Base-by-base conservation (phyloP, 2,797 vertebrate genomes). In the Trachops cirrhosus region DNA sequence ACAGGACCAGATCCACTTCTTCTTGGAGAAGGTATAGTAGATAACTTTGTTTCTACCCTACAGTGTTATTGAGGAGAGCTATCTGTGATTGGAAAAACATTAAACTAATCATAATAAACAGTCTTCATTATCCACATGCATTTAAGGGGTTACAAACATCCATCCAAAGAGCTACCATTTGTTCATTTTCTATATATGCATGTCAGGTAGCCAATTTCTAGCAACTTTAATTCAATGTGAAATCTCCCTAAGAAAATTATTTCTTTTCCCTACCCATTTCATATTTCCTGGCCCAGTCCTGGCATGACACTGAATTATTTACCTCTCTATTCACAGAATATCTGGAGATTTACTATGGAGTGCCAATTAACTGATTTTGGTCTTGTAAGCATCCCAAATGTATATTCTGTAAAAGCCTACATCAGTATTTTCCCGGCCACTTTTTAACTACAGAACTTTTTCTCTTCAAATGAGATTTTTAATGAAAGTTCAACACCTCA, bases 1-100 rank as follows among this genome's bases (percentile, higher is more conserved):
- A 98, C 98, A n/a, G 99, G 99, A 97, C 98, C 99, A 93, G 99
- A 99, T 97, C 99, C 99, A 5, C 98, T 98, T 96, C 98, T 98
- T 71, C 52, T 98, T 94, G 99, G 99, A 85, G 99, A 99, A 98
- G 99, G 99, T 93, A 86, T 21, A 59, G 93, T 95, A 93, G 2
- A 94, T 67, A 41, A 83, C 11, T 26, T 64, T 59, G 24, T 70
- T 75, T 89, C 80, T 94, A 86, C 57, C 26, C 24, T 83, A 80
- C 77, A 70, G 11, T 86, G 41, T 52, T 82, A 62, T 59, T 50
- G 64, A 64, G n/a, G 32, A 94, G 21, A 93, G 64, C 50, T 52
- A 67, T 88, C 34, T 70, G 73, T 88, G 46, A 73, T 67, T 78
- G 34, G 59, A 54, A 87, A 92, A 68, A 70, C 39, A 44, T 82